Conservation (phyloP, 2,888 invertebrate genomes). For the Drosophila neotestacea region DNA sequence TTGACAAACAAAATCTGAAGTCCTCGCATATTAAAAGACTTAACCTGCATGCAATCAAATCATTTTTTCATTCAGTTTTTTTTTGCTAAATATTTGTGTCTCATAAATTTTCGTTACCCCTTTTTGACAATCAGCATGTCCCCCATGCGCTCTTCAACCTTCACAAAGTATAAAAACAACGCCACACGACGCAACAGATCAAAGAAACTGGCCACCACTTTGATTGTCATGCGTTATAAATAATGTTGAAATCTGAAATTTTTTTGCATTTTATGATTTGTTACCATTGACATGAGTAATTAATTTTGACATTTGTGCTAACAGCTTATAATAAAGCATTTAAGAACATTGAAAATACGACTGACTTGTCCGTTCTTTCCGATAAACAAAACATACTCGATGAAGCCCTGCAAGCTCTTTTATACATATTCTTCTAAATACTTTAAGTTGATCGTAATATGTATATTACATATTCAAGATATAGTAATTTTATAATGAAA, state of each 20-base stretch:
- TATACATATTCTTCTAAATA: no score
- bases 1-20: slow-evolving; percentile 30
- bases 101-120: slow-evolving; percentile 69
- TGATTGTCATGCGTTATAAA: slow-evolving; percentile 73
- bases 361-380: neutral
- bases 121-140: slow-evolving; percentile 24
- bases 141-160: no score
- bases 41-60: slow-evolving; percentile 59
- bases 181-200: slow-evolving; percentile 75
- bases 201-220: slow-evolving; percentile 61
- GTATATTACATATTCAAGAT: no score
- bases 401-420: neutral
- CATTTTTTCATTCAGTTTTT: slow-evolving; percentile 53
- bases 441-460: no score
- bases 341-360: slow-evolving; percentile 17
- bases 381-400: neutral
- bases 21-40: slow-evolving; percentile 48
- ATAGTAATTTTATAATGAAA: no score
- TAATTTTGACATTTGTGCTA: slow-evolving; percentile 77
- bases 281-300: slow-evolving; percentile 76
- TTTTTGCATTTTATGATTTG: slow-evolving; percentile 67
- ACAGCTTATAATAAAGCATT: slow-evolving; percentile 76
- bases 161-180: slow-evolving; percentile 18
- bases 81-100: slow-evolving; percentile 74
- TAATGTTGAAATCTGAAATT: slow-evolving; percentile 63